phyloP scores from a whole-genome alignment of 2,113 vertebrate species.

The Candoia aspera region DNA sequence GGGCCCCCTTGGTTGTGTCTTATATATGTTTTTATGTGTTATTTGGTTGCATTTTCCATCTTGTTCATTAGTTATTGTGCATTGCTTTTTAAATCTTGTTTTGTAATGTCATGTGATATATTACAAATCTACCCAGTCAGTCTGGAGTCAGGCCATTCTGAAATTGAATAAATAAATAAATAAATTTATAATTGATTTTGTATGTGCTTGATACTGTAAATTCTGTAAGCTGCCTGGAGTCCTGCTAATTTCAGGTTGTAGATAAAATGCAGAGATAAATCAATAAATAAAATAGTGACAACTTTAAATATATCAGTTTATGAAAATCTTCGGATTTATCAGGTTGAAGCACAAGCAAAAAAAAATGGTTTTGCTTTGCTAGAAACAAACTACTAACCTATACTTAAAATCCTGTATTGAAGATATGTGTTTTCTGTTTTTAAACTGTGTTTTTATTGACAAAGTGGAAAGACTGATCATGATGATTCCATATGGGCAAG shows the following conservation, averaged over 20 bases:
- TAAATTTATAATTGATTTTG: not conserved
- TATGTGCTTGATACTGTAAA: not conserved
- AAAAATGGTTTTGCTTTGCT: not conserved
- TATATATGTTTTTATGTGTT: not conserved
- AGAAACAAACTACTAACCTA: not conserved
- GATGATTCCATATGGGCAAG: not conserved
- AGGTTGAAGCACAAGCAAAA: not conserved
- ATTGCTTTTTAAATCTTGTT: not conserved
- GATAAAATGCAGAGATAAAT: not conserved
- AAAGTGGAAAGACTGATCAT: not conserved
- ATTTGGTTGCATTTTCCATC: not conserved
- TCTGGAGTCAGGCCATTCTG: not conserved
- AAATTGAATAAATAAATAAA: not conserved
- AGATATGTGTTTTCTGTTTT: not conserved
- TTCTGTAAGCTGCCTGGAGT: not conserved
- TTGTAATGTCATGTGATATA: not conserved
- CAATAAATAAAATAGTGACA: not conserved
- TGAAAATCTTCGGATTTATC: not conserved
- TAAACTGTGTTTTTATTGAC: not conserved
- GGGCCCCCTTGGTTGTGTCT: not conserved
- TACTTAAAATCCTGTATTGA: not conserved
- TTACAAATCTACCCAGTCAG: not conserved
- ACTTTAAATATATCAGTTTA: not conserved
- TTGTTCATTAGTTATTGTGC: not conserved
- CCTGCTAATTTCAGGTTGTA: not conserved